These are phyloP conservation scores for Biston betularia DNA, from an alignment of 2,888 invertebrate genomes.

Conservation along the genomic window DNA sequence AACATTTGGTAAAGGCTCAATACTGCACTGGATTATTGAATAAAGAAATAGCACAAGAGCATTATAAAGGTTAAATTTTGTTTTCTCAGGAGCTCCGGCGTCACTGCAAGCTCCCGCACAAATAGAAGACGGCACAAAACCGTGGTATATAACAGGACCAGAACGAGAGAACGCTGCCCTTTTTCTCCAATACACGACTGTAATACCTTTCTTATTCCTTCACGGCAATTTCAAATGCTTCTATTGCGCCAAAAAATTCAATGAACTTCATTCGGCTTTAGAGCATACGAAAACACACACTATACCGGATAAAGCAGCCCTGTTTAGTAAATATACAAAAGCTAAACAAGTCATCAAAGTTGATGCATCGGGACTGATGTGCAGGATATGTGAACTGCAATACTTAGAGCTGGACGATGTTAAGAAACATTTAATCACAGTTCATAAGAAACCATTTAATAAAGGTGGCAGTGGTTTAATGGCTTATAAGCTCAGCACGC, in stretches of 20 bases:
- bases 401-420: conserved; percentile 72
- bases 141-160: conserved; percentile 81
- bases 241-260: conserved; percentile 75
- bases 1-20: too few relatives aligned
- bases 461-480: conserved; percentile 74
- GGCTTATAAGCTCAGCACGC: conserved; percentile 69
- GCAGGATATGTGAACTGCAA: conserved; percentile 71
- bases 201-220: conserved; percentile 77
- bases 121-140: conserved; percentile 43
- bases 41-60: conserved; percentile 4
- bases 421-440: conserved; percentile 61
- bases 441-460: conserved; percentile 74
- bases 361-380: conserved; percentile 73
- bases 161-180: conserved; percentile 79
- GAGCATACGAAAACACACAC: conserved; percentile 65
- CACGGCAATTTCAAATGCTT: conserved; percentile 82
- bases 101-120: conserved; percentile 8
- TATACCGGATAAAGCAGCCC: conserved; percentile 62
- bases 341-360: conserved; percentile 76
- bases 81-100: conserved; percentile 19
- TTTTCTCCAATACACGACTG: conserved; percentile 72
- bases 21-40: not conserved
- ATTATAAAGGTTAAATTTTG: conserved; percentile 30
- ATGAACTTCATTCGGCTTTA: conserved; percentile 71
- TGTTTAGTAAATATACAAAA: conserved; percentile 69